phyloP scores from a whole-genome alignment of 1,140 invertebrate species.

The Choristoneura fumiferana region DNA sequence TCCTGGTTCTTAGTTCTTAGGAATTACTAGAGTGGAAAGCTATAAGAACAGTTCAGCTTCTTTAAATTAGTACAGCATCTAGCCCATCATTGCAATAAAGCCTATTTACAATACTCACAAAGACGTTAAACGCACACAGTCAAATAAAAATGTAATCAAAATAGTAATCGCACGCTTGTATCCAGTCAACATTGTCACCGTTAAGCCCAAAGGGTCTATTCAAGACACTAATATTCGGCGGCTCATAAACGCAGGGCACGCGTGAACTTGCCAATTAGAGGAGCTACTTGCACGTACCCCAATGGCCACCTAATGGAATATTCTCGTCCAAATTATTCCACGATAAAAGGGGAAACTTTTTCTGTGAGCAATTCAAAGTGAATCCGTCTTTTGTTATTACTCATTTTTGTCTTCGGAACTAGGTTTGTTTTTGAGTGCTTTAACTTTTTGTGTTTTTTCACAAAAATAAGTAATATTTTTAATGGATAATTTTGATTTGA shows the following conservation, averaged over 20 bases:
- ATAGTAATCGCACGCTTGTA: too few species aligned
- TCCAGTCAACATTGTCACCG: background rate
- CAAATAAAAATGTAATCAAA: too few species aligned
- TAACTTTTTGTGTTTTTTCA: background rate
- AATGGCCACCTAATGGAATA: constrained; percentile 9
- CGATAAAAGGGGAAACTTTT: constrained; percentile 1
- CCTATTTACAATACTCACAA: too few species aligned
- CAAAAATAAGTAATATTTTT: background rate
- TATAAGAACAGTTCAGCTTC: too few species aligned
- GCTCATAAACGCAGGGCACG: constrained; percentile 8
- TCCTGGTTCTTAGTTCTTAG: too few species aligned
- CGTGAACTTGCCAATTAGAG: constrained; percentile 9
- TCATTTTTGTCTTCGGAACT: background rate
- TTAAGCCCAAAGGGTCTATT: background rate
- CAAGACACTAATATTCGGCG: background rate
- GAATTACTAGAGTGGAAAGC: too few species aligned
- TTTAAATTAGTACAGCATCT: too few species aligned
- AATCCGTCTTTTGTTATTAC: background rate
- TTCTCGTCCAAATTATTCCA: constrained; percentile 9
- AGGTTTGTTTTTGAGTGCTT: background rate
- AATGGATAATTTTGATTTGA: background rate
- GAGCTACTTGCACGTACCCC: background rate
- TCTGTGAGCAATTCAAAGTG: background rate
- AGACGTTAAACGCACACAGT: too few species aligned
- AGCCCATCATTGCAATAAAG: too few species aligned